Conservation (phyloP, 2,797 vertebrate genomes). For the Fistularia tabacaria region DNA sequence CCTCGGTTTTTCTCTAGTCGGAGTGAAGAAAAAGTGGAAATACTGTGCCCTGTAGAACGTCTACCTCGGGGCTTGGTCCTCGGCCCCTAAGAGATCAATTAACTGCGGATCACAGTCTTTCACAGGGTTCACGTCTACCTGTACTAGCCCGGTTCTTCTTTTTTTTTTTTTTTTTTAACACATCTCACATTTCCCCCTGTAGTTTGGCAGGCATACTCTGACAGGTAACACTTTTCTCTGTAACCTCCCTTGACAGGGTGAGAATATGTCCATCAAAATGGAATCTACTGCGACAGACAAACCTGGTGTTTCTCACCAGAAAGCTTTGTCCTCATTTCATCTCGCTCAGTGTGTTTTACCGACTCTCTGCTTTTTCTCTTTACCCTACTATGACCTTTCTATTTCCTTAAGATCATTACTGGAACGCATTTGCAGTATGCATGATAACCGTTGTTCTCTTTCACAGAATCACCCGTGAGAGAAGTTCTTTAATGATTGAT, state of each 20-base stretch:
- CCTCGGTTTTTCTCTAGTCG: slow-evolving; percentile 20
- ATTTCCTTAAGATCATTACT: slow-evolving; percentile 45
- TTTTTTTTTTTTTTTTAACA: not conserved
- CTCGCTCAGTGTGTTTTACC: slow-evolving; percentile 31
- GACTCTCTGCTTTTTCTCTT: slow-evolving; percentile 12
- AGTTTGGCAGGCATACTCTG: slow-evolving; percentile 42
- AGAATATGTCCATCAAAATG: slow-evolving; percentile 69
- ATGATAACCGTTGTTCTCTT: slow-evolving; percentile 8
- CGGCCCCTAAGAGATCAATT: slow-evolving; percentile 71
- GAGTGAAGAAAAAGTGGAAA: slow-evolving; percentile 2
- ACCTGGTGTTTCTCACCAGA: slow-evolving; percentile 45
- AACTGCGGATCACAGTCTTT: slow-evolving; percentile 57
- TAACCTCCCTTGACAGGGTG: slow-evolving; percentile 66
- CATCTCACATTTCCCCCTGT: slow-evolving; percentile 27
- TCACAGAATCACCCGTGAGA: slow-evolving; percentile 15
- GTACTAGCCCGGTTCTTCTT: slow-evolving; percentile 22
- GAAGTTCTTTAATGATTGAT: slow-evolving; percentile 11
- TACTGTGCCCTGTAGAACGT: slow-evolving; percentile 14
- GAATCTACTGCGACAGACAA: slow-evolving; percentile 57
- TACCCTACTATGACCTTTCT: not conserved
- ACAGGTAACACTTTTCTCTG: slow-evolving; percentile 67
- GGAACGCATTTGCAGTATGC: slow-evolving; percentile 25
- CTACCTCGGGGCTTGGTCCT: slow-evolving; percentile 29
- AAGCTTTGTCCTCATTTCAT: slow-evolving; percentile 63
- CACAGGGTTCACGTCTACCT: slow-evolving; percentile 48